Conservation (phyloP, 2,113 vertebrate species). For the Origma solitaria region DNA sequence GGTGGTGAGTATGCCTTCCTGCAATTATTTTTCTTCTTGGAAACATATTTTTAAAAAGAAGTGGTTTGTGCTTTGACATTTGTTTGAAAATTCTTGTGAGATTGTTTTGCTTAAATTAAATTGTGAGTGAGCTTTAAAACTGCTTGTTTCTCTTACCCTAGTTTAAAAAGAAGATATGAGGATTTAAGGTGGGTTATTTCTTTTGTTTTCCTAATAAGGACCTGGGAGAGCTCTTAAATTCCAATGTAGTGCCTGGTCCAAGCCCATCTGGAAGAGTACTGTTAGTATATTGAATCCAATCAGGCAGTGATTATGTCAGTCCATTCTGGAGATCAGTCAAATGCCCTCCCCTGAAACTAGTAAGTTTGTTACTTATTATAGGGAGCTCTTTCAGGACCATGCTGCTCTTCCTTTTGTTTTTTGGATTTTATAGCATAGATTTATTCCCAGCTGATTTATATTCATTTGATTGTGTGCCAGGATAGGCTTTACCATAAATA, state of each 20-base stretch:
- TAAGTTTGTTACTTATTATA: neutral
- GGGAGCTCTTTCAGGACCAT: neutral
- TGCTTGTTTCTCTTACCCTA: neutral
- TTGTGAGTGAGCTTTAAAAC: neutral
- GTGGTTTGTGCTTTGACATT: neutral
- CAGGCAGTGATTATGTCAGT: neutral
- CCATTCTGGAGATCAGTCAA: neutral
- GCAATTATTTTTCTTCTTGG: neutral
- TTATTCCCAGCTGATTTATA: neutral
- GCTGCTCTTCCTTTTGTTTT: neutral
- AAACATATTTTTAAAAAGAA: neutral
- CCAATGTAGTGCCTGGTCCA: neutral
- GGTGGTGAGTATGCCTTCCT: slow-evolving; percentile 82
- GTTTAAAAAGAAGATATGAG: neutral
- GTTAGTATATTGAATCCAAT: neutral
- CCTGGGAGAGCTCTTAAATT: neutral
- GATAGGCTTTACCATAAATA: neutral
- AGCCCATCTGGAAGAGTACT: neutral
- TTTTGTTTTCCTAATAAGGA: neutral
- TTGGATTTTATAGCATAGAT: neutral
- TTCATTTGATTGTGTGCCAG: neutral
- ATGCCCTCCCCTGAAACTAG: neutral
- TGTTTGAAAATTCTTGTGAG: neutral
- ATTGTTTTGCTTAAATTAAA: neutral
- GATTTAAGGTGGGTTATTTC: neutral